Conservation (phyloP, 2,797 vertebrate genomes). For the Garrulus glandarius region DNA sequence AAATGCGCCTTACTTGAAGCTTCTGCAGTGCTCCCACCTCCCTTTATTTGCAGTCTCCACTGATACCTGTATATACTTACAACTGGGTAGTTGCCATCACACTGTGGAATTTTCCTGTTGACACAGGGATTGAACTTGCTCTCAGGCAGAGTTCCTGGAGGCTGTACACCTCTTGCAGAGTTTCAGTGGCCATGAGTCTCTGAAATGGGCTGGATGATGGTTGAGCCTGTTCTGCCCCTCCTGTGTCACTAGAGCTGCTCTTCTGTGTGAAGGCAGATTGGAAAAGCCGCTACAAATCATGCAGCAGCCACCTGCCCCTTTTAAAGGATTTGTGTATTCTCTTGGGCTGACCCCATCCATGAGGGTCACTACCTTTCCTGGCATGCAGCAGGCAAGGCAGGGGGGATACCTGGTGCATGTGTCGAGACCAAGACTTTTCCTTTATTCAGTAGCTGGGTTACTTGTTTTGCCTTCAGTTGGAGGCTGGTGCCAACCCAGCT, state of each 20-base stretch:
- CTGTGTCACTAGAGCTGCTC: background rate
- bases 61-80: fast-evolving
- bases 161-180: background rate
- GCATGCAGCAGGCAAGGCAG: background rate
- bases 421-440: background rate
- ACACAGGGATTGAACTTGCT: background rate
- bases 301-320: background rate
- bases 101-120: background rate
- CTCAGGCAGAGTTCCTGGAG: background rate
- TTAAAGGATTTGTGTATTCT: background rate
- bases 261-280: background rate
- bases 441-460: background rate
- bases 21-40: background rate
- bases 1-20: fast-evolving
- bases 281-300: background rate
- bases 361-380: background rate
- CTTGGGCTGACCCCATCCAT: background rate
- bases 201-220: background rate
- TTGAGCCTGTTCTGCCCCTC: background rate
- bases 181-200: background rate
- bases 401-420: fast-evolving
- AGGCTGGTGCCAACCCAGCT: background rate
- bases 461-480: background rate
- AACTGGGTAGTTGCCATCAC: background rate
- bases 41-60: background rate